Evolutionary conservation across 2,113 vertebrate species (phyloP), one percentile per base, ranked within the genome.

Genomic region (Limnothrissa miodon): DNA sequence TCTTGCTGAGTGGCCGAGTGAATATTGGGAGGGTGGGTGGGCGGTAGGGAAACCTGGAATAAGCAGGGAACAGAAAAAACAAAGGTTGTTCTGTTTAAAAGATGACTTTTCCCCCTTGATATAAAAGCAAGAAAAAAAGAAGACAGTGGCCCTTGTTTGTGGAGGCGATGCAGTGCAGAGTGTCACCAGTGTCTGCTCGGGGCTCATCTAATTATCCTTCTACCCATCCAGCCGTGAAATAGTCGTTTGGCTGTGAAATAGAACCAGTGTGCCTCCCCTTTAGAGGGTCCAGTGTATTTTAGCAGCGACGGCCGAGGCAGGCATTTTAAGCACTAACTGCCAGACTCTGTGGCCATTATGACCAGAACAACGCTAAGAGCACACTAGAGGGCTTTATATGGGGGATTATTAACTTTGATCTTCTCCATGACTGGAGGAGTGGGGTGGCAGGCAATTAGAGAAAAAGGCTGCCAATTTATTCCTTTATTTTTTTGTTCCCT

Each of bases 361-460:
- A 84, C 74, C 81, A 80, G 78, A 82, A 83, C 66, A 85, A 82
- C 84, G 81, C 62, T 44, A 80, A 85, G 59, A 80, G 82, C 70
- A 82, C 83, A 56, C 79, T 82, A 83, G 78, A 81, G 87, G 87
- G 88, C 88, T 88, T 86, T 83, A 82, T 89, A 87, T 81, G 84
- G 84, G 84, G 83, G 85, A 89, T 89, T 88, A 89, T 89, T 87
- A 85, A 83, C 87, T 83, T 83, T 84, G 87, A 87, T 85, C 85
- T 84, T 42, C 79, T 84, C 78, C 80, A 81, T 81, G 86, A 89
- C 82, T 78, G 83, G 82, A 83, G 39, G 85, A 44, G 80, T 15
- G 45, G 4, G 23, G 42, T 56, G 45, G 39, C 46, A 74, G 82
- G 83, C 51, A 79, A 86, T 81, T 85, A 82, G 56, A 9, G n/a